phyloP scores from a whole-genome alignment of 2,888 invertebrate genomes.

The Diogma glabrata region DNA sequence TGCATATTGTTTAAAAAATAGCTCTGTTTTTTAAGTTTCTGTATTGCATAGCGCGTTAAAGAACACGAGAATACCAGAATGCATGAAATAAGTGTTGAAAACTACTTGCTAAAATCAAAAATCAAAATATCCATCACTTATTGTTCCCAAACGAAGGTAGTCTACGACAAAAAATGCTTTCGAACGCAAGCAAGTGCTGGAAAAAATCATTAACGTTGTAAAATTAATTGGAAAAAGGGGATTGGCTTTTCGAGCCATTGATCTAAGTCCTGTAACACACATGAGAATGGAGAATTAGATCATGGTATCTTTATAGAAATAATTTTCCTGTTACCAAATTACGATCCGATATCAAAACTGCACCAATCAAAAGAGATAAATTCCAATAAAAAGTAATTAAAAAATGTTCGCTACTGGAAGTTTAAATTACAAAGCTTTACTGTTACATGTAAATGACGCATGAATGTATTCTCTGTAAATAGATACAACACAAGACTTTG shows the following conservation, averaged over 20 bases:
- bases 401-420: neutral
- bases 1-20: too few species aligned
- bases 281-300: neutral
- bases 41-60: too few species aligned
- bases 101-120: too few species aligned
- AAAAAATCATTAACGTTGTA: neutral
- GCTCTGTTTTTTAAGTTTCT: too few species aligned
- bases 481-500: too few species aligned
- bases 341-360: neutral
- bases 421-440: neutral
- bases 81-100: too few species aligned
- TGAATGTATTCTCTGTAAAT: too few species aligned
- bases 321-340: neutral
- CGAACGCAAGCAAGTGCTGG: neutral
- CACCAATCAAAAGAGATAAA: neutral
- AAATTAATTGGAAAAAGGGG: neutral
- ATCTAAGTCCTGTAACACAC: neutral
- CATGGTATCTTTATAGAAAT: neutral
- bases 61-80: too few species aligned
- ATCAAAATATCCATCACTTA: too few species aligned
- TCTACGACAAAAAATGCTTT: too few species aligned
- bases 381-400: neutral
- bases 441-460: too few species aligned
- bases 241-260: neutral
- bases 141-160: too few species aligned